These are phyloP conservation scores for Drosophila grimshawi DNA, from an alignment of 1,140 invertebrate species.

Conservation along the genomic window DNA sequence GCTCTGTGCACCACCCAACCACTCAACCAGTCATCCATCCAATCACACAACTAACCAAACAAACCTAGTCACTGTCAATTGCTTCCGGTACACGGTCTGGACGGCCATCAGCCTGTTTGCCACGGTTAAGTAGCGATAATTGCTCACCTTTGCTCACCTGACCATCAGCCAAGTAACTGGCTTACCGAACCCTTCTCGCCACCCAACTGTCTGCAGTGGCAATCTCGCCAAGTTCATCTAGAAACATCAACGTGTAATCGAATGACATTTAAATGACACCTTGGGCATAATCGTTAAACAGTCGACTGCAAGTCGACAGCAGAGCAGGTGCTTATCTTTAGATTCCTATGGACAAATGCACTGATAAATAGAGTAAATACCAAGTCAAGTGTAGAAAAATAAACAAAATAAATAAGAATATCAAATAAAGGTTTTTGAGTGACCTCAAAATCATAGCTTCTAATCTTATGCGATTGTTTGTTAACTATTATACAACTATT, in stretches of 20 bases:
- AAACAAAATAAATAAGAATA: background rate
- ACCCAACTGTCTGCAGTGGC: background rate
- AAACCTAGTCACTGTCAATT: background rate
- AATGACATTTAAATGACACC: constrained; percentile 68
- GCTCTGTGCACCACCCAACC: background rate
- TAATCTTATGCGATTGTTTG: too few relatives aligned
- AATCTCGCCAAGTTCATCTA: constrained; percentile 27
- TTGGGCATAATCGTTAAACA: constrained; percentile 62
- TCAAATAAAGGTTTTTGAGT: too few relatives aligned
- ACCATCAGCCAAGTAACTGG: background rate
- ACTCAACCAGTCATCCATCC: background rate
- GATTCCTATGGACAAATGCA: background rate
- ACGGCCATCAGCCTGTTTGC: constrained; percentile 33
- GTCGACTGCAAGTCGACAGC: constrained; percentile 1
- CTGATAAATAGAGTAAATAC: too few relatives aligned
- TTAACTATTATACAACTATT: too few relatives aligned
- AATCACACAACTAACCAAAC: background rate
- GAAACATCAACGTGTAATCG: constrained; percentile 56
- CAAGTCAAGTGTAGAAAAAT: too few relatives aligned
- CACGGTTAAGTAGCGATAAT: constrained; percentile 70
- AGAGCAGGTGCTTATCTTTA: background rate
- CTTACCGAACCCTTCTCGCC: background rate
- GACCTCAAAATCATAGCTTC: too few relatives aligned
- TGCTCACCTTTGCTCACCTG: constrained; percentile 55
- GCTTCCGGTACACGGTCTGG: constrained; percentile 35